Conservation (phyloP, 2,888 invertebrate genomes). For the Macrophya alboannulata region DNA sequence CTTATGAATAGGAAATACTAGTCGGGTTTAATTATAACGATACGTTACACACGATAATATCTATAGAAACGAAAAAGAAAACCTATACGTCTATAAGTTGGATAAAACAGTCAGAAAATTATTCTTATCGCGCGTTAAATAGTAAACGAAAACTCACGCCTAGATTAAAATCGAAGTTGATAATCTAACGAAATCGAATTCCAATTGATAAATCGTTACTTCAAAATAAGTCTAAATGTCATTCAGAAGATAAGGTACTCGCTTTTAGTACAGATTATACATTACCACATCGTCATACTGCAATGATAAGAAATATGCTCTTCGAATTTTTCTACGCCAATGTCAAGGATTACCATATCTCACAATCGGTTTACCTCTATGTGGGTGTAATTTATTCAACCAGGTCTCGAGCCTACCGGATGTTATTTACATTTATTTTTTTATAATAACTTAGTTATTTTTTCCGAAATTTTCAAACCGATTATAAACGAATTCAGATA, state of each 20-base stretch:
- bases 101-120: not conserved
- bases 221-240: not conserved
- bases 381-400: not conserved
- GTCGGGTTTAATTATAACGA: not conserved
- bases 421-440: not conserved
- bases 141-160: not conserved
- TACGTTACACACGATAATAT: not conserved
- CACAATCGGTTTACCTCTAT: not conserved
- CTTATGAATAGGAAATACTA: not conserved
- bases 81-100: not conserved
- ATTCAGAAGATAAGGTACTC: not conserved
- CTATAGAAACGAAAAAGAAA: not conserved
- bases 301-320: not conserved
- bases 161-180: not conserved
- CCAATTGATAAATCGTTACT: not conserved
- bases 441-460: not conserved
- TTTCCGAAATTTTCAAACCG: not conserved
- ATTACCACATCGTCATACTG: not conserved
- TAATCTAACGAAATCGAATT: not conserved
- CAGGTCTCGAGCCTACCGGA: not conserved
- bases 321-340: not conserved
- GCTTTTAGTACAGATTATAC: not conserved
- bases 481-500: not conserved
- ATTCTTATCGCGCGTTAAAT: not conserved
- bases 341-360: slow-evolving; percentile 18